A percentile compares a stretch with the other conserved stretches of the same genome.
Evolutionary conservation across 2,888 invertebrate genomes (phyloP).

Genomic region (Mesorhabditis sp.): DNA sequence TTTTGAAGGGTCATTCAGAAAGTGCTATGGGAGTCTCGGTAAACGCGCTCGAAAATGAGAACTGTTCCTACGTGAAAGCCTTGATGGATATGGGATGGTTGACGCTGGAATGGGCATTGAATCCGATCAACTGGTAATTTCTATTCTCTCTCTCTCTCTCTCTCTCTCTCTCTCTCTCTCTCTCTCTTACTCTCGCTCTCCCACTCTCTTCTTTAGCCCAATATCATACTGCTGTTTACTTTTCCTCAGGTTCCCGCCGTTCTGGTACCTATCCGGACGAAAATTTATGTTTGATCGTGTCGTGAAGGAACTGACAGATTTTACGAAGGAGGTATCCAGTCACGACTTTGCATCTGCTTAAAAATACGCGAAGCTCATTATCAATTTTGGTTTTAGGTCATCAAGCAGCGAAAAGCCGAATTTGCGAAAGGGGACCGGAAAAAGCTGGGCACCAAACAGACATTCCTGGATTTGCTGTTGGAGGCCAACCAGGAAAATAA

Average conservation of each 20-base stretch:
- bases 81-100: slow-evolving; percentile 9
- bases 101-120: background rate
- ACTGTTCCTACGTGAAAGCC: slow-evolving; percentile 8
- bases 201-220: background rate
- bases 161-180: background rate
- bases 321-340: background rate
- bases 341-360: background rate
- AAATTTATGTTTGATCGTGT: background rate
- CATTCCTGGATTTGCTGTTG: slow-evolving; percentile 61
- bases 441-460: slow-evolving; percentile 31
- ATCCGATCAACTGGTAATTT: background rate
- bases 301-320: background rate
- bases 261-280: background rate
- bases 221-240: too few relatives aligned
- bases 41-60: slow-evolving; percentile 8
- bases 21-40: slow-evolving; percentile 16
- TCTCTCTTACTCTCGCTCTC: background rate
- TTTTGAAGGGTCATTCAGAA: background rate
- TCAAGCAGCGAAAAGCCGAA: background rate
- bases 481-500: slow-evolving; percentile 50
- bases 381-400: background rate
- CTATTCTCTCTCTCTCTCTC: background rate
- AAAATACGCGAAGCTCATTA: background rate
- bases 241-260: background rate
- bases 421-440: background rate